Evolutionary conservation across 2,888 invertebrate species (phyloP).

Genomic region (Pollenia labialis): DNA sequence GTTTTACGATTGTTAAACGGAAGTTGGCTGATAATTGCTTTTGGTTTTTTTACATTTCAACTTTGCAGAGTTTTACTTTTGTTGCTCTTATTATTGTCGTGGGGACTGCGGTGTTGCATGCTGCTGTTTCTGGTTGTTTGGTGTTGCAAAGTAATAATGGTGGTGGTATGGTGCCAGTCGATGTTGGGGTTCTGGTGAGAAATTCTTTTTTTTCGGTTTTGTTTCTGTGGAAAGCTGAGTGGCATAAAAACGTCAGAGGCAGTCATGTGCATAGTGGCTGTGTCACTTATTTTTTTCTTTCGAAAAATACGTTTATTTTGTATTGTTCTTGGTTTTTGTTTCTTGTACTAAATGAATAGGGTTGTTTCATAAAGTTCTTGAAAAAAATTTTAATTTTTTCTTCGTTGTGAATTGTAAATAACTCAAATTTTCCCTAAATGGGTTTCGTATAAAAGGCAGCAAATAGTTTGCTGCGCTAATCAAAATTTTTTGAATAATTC

Average conservation of each 20-base stretch:
- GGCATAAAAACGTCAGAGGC: constrained; percentile 60
- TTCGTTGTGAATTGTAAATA: too few species aligned
- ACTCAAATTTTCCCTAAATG: too few species aligned
- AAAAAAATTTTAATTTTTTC: too few species aligned
- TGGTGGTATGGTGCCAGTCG: constrained; percentile 11
- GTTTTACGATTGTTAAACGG: constrained; percentile 62
- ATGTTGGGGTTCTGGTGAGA: constrained; percentile 47
- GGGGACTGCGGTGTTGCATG: constrained; percentile 48
- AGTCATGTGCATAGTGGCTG: constrained; percentile 57
- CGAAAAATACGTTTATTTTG: not conserved
- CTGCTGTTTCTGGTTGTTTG: constrained; percentile 43
- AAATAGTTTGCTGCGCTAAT: too few species aligned
- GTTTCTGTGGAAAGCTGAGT: constrained; percentile 42
- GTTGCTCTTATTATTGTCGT: constrained; percentile 36
- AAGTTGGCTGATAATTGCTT: constrained; percentile 64
- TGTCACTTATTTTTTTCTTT: constrained; percentile 28
- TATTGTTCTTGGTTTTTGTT: not conserved
- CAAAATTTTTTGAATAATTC: too few species aligned
- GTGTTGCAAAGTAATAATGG: constrained; percentile 40
- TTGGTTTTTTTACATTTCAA: constrained; percentile 45
- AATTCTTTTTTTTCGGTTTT: constrained; percentile 18
- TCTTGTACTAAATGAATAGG: not conserved
- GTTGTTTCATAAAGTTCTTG: too few species aligned
- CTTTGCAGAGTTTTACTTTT: constrained; percentile 36
- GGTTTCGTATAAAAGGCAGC: too few species aligned